Evolutionary conservation across 2,888 invertebrate genomes (phyloP).

Genomic region (Amphimallon solstitiale): DNA sequence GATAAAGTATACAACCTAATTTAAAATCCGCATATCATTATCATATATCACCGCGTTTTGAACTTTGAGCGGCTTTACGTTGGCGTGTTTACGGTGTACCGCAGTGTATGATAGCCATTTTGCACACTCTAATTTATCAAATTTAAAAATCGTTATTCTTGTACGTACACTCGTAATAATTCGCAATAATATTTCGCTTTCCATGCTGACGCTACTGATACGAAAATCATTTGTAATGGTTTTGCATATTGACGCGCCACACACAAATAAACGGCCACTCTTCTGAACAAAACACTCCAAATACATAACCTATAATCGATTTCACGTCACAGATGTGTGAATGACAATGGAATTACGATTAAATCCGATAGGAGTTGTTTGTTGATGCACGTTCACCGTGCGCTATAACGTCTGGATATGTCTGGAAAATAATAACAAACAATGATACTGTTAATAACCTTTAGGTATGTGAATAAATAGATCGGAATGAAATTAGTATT

Average conservation of each 20-base stretch:
- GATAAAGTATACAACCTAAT: constrained; percentile 10
- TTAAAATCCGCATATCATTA: constrained; percentile 20
- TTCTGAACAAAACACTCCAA: constrained; percentile 37
- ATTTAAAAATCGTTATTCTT: no score
- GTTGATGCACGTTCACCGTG: constrained; percentile 24
- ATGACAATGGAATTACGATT: constrained; percentile 41
- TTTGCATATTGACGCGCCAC: constrained; percentile 33
- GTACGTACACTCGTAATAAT: no score
- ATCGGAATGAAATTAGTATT: no score
- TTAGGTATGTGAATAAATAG: no score
- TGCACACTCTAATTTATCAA: no score
- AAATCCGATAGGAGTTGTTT: constrained; percentile 23
- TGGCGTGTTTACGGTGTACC: no score
- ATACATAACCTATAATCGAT: constrained; percentile 43
- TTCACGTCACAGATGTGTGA: constrained; percentile 44
- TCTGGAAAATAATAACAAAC: not conserved
- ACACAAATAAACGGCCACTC: constrained; percentile 1
- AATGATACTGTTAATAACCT: not conserved
- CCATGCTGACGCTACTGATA: constrained; percentile 3
- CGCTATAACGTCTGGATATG: no score
- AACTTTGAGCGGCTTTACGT: no score
- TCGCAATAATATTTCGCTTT: no score
- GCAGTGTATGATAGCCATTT: no score
- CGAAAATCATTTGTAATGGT: constrained; percentile 20
- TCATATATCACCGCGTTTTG: not conserved